Conservation (phyloP, 2,797 vertebrate genomes). For the Hoplostethus atlanticus region DNA sequence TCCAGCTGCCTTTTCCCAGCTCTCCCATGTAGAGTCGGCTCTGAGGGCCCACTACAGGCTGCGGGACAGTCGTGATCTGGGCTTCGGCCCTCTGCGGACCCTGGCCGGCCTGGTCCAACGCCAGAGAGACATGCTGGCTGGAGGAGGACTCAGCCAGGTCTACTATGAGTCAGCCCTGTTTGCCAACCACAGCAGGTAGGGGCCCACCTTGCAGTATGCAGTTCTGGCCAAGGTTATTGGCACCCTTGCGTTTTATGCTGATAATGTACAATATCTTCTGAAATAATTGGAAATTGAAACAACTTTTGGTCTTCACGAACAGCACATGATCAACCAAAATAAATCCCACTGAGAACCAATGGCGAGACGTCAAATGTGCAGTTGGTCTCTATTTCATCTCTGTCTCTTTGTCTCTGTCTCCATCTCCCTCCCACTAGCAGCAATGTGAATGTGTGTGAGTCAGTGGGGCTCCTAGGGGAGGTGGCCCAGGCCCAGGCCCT, state of each 20-base stretch:
- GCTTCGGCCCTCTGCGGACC: conserved; percentile 75
- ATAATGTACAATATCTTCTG: too few relatives aligned
- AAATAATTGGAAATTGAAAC: too few relatives aligned
- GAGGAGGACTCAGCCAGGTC: conserved; percentile 67
- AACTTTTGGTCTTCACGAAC: too few relatives aligned
- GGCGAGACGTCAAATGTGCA: too few relatives aligned
- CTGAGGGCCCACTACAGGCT: conserved; percentile 82
- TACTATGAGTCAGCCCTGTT: conserved; percentile 83
- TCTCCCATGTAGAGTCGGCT: conserved; percentile 78
- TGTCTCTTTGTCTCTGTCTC: background rate
- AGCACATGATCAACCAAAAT: too few relatives aligned
- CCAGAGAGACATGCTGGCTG: conserved; percentile 66
- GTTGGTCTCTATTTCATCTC: background rate
- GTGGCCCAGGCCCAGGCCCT: conserved; percentile 77
- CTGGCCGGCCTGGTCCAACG: conserved; percentile 73
- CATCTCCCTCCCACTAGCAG: conserved; percentile 28
- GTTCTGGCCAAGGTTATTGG: too few relatives aligned
- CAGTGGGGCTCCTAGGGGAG: conserved; percentile 80
- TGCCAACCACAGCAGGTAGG: conserved; percentile 63
- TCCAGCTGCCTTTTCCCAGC: conserved; percentile 51
- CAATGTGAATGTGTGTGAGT: conserved; percentile 51
- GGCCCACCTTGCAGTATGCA: conserved; percentile 29
- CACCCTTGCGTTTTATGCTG: too few relatives aligned
- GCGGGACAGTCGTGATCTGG: conserved; percentile 82
- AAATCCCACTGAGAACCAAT: too few relatives aligned